Evolutionary conservation across 2,113 vertebrate species (phyloP).

Genomic region (Macaca mulatta): DNA sequence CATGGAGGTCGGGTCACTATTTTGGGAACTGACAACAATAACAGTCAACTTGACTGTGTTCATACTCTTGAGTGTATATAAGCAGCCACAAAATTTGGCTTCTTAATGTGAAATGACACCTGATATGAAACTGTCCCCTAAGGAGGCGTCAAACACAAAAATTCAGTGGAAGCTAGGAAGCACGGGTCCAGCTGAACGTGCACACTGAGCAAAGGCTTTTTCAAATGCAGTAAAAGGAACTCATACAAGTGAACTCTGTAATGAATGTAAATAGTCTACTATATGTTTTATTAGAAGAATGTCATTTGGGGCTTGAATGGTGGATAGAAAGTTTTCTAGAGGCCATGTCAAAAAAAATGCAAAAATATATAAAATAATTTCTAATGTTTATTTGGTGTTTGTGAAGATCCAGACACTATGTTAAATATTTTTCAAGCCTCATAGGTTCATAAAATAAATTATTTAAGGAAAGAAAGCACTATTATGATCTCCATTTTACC

Average conservation of each 20-base stretch:
- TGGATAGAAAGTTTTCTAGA: not conserved
- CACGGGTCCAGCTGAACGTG: not conserved
- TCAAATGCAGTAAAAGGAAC: not conserved
- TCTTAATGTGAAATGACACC: constrained; percentile 67
- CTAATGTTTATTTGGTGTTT: not conserved
- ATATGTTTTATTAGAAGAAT: not conserved
- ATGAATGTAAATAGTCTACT: not conserved
- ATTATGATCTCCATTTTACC: not conserved
- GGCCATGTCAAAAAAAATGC: not conserved
- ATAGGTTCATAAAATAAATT: not conserved
- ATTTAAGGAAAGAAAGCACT: not conserved
- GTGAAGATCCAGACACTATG: not conserved
- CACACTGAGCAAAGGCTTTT: not conserved
- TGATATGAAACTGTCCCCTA: constrained; percentile 63
- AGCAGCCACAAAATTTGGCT: constrained; percentile 64
- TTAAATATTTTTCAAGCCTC: not conserved
- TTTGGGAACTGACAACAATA: constrained; percentile 47
- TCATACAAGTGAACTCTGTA: not conserved
- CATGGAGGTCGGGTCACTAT: not conserved
- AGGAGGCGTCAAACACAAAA: constrained; percentile 58
- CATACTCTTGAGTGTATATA: constrained; percentile 32
- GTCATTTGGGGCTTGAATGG: not conserved
- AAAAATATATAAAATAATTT: not conserved
- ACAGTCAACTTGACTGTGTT: constrained; percentile 23
- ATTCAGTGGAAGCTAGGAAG: not conserved